Evolutionary conservation across 1,140 invertebrate species (phyloP).

Genomic region (Hestina assimilis): DNA sequence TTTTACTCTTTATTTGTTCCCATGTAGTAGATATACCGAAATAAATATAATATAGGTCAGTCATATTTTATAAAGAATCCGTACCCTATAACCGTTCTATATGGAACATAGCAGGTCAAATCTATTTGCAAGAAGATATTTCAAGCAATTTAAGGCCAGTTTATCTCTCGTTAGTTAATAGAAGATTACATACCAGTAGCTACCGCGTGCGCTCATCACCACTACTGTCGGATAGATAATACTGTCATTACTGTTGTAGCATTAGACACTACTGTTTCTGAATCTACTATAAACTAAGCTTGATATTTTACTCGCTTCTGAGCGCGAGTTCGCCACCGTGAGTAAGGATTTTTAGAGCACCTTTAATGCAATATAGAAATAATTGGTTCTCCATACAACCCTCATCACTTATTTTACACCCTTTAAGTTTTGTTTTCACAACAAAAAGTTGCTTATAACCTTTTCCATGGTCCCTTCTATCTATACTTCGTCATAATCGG

Average conservation of each 20-base stretch:
- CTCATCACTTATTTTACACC: too few relatives aligned
- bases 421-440: too few relatives aligned
- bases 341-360: too few relatives aligned
- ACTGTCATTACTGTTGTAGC: neutral
- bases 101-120: neutral
- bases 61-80: neutral
- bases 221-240: neutral
- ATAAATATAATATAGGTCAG: neutral
- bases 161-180: conserved; percentile 10
- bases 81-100: neutral
- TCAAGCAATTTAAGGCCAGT: neutral
- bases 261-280: neutral
- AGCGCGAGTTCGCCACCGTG: too few relatives aligned
- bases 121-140: neutral
- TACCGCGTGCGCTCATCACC: neutral
- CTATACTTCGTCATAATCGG: too few relatives aligned
- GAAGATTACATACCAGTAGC: conserved; percentile 1
- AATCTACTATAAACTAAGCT: neutral
- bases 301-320: neutral
- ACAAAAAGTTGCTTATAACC: too few relatives aligned
- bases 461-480: too few relatives aligned
- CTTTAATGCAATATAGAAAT: too few relatives aligned
- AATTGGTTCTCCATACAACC: too few relatives aligned
- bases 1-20: too few relatives aligned
- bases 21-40: too few relatives aligned